Percentiles rank a stretch among this genome's conserved stretches.
Evolutionary conservation across 2,888 invertebrate genomes (phyloP).

Genomic region (Drepana falcataria): DNA sequence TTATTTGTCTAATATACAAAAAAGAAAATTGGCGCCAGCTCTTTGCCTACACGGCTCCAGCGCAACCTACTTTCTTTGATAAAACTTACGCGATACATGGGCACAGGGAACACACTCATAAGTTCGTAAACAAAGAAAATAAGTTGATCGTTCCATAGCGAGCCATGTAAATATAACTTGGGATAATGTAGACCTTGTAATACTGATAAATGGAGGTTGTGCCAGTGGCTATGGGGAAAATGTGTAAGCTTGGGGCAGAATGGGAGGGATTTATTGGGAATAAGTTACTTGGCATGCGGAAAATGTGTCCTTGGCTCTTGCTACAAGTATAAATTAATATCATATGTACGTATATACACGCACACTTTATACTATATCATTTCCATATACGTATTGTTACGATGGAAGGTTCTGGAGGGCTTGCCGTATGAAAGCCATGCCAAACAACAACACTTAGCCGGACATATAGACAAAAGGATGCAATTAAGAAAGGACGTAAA

Average conservation of each 20-base stretch:
- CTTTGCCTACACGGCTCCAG: background rate
- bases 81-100: slow-evolving; percentile 3
- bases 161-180: background rate
- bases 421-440: no score
- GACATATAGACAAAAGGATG: no score
- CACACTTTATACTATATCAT: no score
- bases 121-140: background rate
- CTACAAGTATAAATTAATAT: background rate
- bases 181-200: background rate
- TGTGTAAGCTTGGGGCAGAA: background rate
- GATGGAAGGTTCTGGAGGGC: no score
- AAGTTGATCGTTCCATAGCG: slow-evolving; percentile 1
- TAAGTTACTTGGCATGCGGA: background rate
- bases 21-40: background rate
- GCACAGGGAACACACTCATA: background rate
- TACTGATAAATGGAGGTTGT: background rate
- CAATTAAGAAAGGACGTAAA: no score
- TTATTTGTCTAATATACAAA: no score
- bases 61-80: background rate
- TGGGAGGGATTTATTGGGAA: background rate
- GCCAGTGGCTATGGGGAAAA: background rate
- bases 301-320: background rate
- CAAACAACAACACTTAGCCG: no score
- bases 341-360: no score
- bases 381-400: no score